phyloP scores from a whole-genome alignment of 2,113 vertebrate species.

The Zosterops hypoxanthus region DNA sequence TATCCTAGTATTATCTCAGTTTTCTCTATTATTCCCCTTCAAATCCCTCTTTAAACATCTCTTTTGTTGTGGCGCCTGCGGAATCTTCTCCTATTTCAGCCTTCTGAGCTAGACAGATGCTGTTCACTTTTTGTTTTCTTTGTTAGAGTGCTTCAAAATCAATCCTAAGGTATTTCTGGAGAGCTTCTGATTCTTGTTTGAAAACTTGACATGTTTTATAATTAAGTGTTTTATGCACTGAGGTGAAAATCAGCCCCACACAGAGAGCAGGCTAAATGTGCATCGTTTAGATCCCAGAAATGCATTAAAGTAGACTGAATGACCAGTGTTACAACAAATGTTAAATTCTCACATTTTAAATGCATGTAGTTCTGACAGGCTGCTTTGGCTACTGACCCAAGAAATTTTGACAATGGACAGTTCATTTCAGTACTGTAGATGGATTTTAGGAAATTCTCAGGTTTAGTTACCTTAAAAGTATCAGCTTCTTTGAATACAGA shows the following conservation, averaged over 20 bases:
- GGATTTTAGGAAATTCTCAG: neutral
- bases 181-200: constrained; percentile 54
- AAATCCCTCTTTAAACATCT: neutral
- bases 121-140: constrained; percentile 30
- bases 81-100: neutral
- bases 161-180: constrained; percentile 34
- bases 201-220: constrained; percentile 39
- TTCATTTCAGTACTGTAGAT: neutral
- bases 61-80: neutral
- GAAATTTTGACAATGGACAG: neutral
- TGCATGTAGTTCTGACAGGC: neutral
- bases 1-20: neutral
- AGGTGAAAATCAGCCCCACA: constrained; percentile 57
- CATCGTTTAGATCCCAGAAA: neutral
- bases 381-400: neutral
- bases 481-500: neutral
- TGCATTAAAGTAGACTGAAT: neutral
- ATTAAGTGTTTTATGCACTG: constrained; percentile 53
- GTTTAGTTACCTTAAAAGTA: neutral
- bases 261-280: constrained; percentile 6
- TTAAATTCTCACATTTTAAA: neutral
- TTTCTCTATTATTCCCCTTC: neutral
- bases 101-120: neutral
- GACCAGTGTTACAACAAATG: neutral
- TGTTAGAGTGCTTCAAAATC: constrained; percentile 35